phyloP scores from a whole-genome alignment of 92 coral and sea anemone genomes.

The Bergia puertoricense region DNA sequence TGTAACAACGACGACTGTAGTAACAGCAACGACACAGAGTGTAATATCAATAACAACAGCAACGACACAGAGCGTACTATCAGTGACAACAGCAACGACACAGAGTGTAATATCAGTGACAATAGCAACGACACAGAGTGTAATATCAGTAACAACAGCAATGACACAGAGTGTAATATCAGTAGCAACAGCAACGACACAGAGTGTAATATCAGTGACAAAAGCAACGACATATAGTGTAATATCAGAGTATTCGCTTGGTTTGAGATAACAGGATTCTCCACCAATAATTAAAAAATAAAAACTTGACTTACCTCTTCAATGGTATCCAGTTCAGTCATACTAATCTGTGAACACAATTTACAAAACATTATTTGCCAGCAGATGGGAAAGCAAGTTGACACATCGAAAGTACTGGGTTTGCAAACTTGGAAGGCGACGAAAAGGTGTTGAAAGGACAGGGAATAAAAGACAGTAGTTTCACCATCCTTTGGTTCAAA shows the following conservation, averaged over 20 bases:
- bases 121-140: background rate
- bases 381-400: no score
- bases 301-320: background rate
- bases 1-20: no score
- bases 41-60: background rate
- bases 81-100: background rate
- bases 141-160: no score
- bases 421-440: no score
- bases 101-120: background rate
- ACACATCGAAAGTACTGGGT: no score
- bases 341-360: slow-evolving; percentile 6
- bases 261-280: background rate
- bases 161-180: no score
- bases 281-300: background rate
- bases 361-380: background rate
- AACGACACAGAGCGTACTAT: background rate
- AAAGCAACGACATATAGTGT: background rate
- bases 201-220: background rate
- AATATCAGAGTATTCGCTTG: background rate
- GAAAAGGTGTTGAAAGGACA: no score
- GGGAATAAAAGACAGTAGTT: no score
- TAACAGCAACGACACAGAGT: background rate
- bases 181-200: no score
- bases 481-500: no score
- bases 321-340: background rate